These are phyloP conservation scores for Chesias legatella DNA, from an alignment of 2,888 invertebrate genomes.

Conservation along the genomic window DNA sequence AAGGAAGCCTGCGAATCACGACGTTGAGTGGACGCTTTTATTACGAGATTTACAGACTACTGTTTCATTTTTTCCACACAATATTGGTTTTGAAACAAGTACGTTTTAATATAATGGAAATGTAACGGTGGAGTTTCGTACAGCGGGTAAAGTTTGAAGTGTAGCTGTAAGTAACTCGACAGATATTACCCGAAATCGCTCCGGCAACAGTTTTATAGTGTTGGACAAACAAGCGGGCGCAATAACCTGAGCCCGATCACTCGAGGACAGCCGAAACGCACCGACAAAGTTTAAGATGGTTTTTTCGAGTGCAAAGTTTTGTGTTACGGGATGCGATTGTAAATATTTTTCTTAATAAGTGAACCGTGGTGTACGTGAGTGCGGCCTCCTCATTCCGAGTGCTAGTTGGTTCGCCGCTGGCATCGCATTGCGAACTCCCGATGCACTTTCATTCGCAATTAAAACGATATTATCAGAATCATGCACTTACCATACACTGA, in stretches of 20 bases:
- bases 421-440: conserved; percentile 54
- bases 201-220: conserved; percentile 62
- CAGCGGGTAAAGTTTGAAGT: conserved; percentile 22
- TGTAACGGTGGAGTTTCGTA: conserved; percentile 8
- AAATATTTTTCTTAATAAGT: conserved; percentile 68
- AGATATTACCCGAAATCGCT: conserved; percentile 63
- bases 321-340: conserved; percentile 63
- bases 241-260: conserved; percentile 63
- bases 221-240: conserved; percentile 62
- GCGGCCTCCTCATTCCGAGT: conserved; percentile 50
- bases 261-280: conserved; percentile 58
- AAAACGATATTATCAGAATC: conserved; percentile 66
- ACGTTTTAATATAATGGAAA: conserved; percentile 15
- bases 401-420: conserved; percentile 42
- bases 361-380: conserved; percentile 60
- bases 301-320: conserved; percentile 62
- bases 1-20: conserved; percentile 45
- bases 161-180: conserved; percentile 33
- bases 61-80: conserved; percentile 16
- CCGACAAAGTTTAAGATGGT: conserved; percentile 55
- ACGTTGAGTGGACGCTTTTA: conserved; percentile 51
- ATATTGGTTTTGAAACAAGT: conserved; percentile 12
- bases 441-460: conserved; percentile 59
- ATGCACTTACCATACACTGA: conserved; percentile 48
- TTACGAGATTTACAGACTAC: conserved; percentile 47